Percentiles rank a stretch among this genome's conserved stretches.
phyloP scores from a whole-genome alignment of 2,113 vertebrate genomes.

The Hypomesus transpacificus region DNA sequence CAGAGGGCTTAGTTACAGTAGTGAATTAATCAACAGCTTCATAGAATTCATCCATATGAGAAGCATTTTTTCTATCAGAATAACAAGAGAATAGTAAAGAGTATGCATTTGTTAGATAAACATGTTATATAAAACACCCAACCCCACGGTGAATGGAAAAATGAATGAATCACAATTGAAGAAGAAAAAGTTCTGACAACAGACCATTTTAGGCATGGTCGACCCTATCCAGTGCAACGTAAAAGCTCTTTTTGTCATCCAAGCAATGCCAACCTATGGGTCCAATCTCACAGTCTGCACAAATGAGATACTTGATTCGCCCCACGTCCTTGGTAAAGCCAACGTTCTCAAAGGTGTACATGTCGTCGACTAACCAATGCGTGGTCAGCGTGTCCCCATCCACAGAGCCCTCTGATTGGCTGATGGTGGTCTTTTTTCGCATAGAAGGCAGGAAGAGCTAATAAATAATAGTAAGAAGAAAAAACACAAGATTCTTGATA shows the following conservation, averaged over 20 bases:
- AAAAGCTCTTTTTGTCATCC: slow-evolving; percentile 92
- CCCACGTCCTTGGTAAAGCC: slow-evolving; percentile 96
- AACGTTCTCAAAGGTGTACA: slow-evolving; percentile 94
- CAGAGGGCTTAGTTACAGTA: neutral
- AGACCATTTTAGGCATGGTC: slow-evolving; percentile 74
- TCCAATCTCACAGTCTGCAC: slow-evolving; percentile 95
- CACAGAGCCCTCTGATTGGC: slow-evolving; percentile 58
- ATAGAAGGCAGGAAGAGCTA: slow-evolving; percentile 90
- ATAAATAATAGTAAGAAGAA: slow-evolving; percentile 20
- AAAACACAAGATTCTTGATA: neutral
- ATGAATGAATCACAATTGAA: neutral
- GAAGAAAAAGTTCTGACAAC: slow-evolving; percentile 1
- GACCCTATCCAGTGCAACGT: slow-evolving; percentile 88
- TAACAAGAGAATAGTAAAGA: neutral
- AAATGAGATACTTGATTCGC: slow-evolving; percentile 91
- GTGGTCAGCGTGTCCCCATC: slow-evolving; percentile 81
- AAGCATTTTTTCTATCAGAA: neutral
- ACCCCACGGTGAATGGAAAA: neutral
- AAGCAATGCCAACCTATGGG: slow-evolving; percentile 96
- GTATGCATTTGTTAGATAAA: neutral
- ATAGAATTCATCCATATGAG: neutral
- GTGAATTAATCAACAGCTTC: neutral
- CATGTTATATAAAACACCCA: neutral
- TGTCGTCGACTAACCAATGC: slow-evolving; percentile 93
- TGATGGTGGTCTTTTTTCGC: slow-evolving; percentile 82